Base-by-base conservation (phyloP, 2,797 vertebrate genomes). In the Enteromius unitaeniatus region DNA sequence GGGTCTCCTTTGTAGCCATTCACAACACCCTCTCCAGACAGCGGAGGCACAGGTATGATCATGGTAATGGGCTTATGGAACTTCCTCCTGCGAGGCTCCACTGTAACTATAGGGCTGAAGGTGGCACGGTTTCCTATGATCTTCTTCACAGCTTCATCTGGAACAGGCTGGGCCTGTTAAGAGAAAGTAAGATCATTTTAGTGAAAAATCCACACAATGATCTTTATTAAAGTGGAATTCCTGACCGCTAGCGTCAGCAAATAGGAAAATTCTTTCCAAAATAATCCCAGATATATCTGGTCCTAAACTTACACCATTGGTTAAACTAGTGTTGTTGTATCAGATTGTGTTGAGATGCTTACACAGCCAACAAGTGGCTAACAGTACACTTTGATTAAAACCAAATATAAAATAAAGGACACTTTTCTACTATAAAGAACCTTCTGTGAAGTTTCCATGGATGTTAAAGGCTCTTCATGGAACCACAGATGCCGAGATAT, bases 1-100 rank as follows among this genome's bases (percentile, higher is more conserved):
- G 88, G 93, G 84, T 99, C 98, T 84, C 97, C 97, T 91, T 97
- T 97, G 92, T 98, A 98, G 62, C 97, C 97, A 0, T 99, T 99
- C 89, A 93, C 92, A 37, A 97, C 94, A 15, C 97, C 97, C 94
- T 98, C 97, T 88, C 97, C 97, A 0, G 98, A 99, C 0, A 97
- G 95, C 0, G 97, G 97, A 0, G 98, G 98, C 86, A 99, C 95
- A 0, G 98, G 98, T 89, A 99, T 99, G 21, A 97, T 99, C 98
- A 99, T 99, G 19, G 98, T 99, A 93, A 99, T 99, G 11, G 98
- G 98, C 84, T 99, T 99, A 93, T 99, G 98, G 91, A 99, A 99
- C 94, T 99, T 99, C 88, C 98, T 96, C 81, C 98, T 96, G 77
- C 98, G 96, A 34, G 98, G 98, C 91, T 99, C 98, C 92, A 99